A percentile compares a stretch with the other conserved stretches of the same genome.
Evolutionary conservation across 30 jellyfish, hydroid and myxozoan genomes (phyloP).

Genomic region (Turritopsis dohrnii): DNA sequence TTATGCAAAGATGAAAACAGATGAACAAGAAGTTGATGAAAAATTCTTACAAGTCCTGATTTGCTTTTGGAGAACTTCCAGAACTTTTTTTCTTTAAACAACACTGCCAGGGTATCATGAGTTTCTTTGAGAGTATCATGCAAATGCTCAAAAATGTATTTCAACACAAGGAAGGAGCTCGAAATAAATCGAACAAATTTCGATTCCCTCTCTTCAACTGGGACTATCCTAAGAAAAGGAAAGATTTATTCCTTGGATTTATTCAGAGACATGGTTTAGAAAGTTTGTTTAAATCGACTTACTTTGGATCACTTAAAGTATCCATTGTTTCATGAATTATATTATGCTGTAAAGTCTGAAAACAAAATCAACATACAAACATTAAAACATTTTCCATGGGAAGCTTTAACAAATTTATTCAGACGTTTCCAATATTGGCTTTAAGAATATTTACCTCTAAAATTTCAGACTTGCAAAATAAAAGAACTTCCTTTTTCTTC

Average conservation of each 20-base stretch:
- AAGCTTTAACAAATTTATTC: neutral
- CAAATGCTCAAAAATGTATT: constrained; percentile 31
- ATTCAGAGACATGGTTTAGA: neutral
- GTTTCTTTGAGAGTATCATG: constrained; percentile 17
- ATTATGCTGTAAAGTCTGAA: constrained; percentile 32
- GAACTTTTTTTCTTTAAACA: constrained; percentile 51
- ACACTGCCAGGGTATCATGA: constrained; percentile 12
- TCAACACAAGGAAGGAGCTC: constrained; percentile 49
- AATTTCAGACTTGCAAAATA: constrained; percentile 63
- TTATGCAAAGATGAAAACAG: neutral
- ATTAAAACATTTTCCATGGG: neutral
- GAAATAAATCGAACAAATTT: constrained; percentile 59
- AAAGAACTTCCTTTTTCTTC: constrained; percentile 51
- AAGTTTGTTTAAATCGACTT: neutral
- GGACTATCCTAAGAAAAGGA: constrained; percentile 43
- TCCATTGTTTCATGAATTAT: constrained; percentile 50
- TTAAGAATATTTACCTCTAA: constrained; percentile 37
- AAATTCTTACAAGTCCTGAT: constrained; percentile 53
- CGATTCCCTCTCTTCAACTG: constrained; percentile 91
- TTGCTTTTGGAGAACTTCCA: constrained; percentile 64
- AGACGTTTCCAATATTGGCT: neutral
- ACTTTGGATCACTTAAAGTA: constrained; percentile 86
- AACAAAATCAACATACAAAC: neutral
- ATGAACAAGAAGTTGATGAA: neutral
- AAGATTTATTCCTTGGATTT: neutral